A percentile compares a stretch with the other conserved stretches of the same genome.
Conservation (phyloP, 2,113 vertebrate genomes). For the Rattus rattus region DNA sequence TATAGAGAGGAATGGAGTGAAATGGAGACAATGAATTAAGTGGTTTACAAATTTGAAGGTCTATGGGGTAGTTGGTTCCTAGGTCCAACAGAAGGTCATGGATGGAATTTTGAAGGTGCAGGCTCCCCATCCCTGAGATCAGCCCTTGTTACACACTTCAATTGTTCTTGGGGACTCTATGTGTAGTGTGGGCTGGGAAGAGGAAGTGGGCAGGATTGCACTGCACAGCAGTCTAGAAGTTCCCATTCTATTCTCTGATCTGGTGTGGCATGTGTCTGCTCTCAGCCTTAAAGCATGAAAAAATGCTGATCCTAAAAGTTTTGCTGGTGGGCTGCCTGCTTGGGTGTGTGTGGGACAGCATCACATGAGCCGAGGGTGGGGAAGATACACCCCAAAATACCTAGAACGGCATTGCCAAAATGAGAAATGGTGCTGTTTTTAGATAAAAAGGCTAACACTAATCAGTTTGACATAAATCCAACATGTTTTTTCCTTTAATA, state of each 20-base stretch:
- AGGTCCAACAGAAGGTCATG: no score
- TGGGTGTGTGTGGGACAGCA: no score
- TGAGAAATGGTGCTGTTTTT: background rate
- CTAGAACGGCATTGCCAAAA: background rate
- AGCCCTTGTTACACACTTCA: background rate
- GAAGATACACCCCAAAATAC: no score
- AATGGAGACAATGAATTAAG: no score
- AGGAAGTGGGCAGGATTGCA: rapidly evolving
- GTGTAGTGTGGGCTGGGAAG: rapidly evolving
- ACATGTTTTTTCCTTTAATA: background rate
- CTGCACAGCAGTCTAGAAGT: background rate
- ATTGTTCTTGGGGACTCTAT: rapidly evolving
- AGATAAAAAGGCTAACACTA: background rate
- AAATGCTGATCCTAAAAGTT: background rate
- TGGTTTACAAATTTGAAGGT: background rate
- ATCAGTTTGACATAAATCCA: background rate
- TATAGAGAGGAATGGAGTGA: background rate
- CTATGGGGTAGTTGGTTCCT: rapidly evolving
- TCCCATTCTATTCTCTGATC: rapidly evolving
- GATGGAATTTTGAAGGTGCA: rapidly evolving
- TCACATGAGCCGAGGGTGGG: rapidly evolving
- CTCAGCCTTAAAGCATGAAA: background rate
- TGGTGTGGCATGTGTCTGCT: rapidly evolving
- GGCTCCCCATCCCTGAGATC: background rate
- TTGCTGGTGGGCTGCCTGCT: rapidly evolving